A percentile compares a stretch with the other conserved stretches of the same genome.
These are phyloP conservation scores for Melanerpes aurifrons DNA, from an alignment of 2,113 vertebrate species.

Conservation along the genomic window DNA sequence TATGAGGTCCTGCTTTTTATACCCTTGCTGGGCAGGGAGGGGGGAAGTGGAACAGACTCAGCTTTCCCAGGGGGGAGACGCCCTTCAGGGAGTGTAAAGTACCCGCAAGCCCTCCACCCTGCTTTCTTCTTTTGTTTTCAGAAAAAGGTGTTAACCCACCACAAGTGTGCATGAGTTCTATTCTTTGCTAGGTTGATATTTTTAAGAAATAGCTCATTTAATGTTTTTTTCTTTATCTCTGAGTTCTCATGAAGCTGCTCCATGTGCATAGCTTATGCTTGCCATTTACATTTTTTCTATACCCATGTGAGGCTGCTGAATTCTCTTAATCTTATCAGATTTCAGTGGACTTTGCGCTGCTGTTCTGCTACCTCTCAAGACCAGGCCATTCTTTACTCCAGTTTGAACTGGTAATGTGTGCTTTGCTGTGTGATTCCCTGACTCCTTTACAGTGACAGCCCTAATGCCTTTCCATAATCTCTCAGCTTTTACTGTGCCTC, in stretches of 20 bases:
- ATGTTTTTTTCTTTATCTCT: background rate
- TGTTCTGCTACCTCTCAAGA: background rate
- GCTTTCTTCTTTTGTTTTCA: no score
- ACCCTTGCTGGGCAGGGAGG: no score
- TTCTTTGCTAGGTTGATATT: background rate
- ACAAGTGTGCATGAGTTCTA: background rate
- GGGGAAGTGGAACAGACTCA: no score
- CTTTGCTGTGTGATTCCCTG: background rate
- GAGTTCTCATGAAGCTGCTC: background rate
- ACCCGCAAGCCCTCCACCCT: no score
- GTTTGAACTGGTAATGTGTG: conserved; percentile 20
- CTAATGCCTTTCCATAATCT: conserved; percentile 40
- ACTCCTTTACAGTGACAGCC: conserved; percentile 20
- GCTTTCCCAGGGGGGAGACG: no score
- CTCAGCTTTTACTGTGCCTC: conserved; percentile 33
- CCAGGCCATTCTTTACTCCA: background rate
- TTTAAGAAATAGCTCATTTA: background rate
- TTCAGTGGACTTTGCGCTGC: conserved; percentile 4
- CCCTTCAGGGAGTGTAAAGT: no score
- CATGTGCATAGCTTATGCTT: background rate
- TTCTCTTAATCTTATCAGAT: conserved; percentile 11
- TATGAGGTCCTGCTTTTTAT: no score
- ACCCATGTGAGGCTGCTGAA: background rate
- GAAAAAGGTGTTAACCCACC: no score
- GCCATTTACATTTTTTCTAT: background rate